Conservation (phyloP, 2,113 vertebrate genomes). For the Semicossyphus pulcher region DNA sequence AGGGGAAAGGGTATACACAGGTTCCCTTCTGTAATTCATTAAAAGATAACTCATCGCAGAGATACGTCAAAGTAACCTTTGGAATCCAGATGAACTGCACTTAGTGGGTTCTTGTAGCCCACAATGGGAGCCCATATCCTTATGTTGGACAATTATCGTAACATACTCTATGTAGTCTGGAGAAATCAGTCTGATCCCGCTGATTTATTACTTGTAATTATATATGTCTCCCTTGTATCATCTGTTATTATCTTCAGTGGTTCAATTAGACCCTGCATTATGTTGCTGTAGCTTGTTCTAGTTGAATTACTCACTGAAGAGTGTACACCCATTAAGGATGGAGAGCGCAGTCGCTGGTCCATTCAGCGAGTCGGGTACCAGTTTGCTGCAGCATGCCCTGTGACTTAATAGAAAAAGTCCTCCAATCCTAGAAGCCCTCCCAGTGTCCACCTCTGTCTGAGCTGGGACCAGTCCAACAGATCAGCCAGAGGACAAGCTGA, state of each 20-base stretch:
- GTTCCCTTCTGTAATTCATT: constrained; percentile 57
- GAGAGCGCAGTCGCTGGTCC: constrained; percentile 27
- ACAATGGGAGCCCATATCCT: constrained; percentile 7
- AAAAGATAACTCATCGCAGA: constrained; percentile 59
- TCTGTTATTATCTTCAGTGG: constrained; percentile 40
- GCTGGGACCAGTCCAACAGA: constrained; percentile 74
- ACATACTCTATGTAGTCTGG: background rate
- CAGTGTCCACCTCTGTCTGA: constrained; percentile 68
- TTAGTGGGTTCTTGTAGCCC: constrained; percentile 10
- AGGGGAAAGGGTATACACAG: constrained; percentile 26
- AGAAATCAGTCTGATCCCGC: constrained; percentile 12
- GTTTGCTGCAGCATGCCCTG: constrained; percentile 52
- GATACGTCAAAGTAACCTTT: constrained; percentile 36
- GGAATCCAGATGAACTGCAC: constrained; percentile 34
- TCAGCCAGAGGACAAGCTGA: constrained; percentile 76
- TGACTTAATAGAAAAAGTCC: constrained; percentile 63
- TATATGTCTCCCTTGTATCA: constrained; percentile 14
- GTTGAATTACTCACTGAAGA: constrained; percentile 30
- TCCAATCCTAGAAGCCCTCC: constrained; percentile 55
- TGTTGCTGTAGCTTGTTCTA: constrained; percentile 14
- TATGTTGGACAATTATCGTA: background rate
- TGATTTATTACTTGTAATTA: constrained; percentile 34
- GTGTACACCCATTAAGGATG: constrained; percentile 25
- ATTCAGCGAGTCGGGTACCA: constrained; percentile 30
- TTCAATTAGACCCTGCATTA: constrained; percentile 41